phyloP scores from a whole-genome alignment of 2,888 invertebrate species.

The Neoascia interrupta region DNA sequence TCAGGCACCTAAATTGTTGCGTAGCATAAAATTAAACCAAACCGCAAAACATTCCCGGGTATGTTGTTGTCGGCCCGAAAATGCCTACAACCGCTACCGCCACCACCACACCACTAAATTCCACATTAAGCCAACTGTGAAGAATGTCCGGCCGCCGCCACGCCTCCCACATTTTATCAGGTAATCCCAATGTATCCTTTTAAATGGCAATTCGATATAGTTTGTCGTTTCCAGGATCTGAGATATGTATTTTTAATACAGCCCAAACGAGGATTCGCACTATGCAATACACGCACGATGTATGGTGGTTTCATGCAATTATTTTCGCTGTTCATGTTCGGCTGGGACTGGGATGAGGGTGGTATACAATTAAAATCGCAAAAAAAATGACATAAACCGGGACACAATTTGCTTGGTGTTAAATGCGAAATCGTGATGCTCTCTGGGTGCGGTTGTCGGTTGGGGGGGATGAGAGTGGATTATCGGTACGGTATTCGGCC shows the following conservation, averaged over 20 bases:
- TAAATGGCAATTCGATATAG: slow-evolving; percentile 69
- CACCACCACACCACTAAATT: slow-evolving; percentile 54
- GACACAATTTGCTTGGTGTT: slow-evolving; percentile 67
- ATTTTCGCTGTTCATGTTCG: slow-evolving; percentile 50
- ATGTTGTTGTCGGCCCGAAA: slow-evolving; percentile 43
- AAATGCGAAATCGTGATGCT: slow-evolving; percentile 64
- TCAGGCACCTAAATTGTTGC: slow-evolving; percentile 64
- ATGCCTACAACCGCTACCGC: slow-evolving; percentile 9
- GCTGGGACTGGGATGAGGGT: neutral
- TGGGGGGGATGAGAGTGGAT: neutral
- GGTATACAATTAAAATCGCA: neutral
- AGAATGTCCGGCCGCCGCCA: slow-evolving; percentile 45
- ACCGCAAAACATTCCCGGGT: slow-evolving; percentile 65
- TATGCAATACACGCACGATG: slow-evolving; percentile 57
- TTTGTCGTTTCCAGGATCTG: slow-evolving; percentile 65
- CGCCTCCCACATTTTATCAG: slow-evolving; percentile 64
- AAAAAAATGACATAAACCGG: slow-evolving; percentile 49
- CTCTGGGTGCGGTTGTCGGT: slow-evolving; percentile 21
- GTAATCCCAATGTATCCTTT: slow-evolving; percentile 67
- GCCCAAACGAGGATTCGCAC: slow-evolving; percentile 18
- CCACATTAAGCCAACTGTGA: slow-evolving; percentile 68
- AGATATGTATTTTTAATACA: slow-evolving; percentile 67
- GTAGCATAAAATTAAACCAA: slow-evolving; percentile 68
- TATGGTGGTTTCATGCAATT: slow-evolving; percentile 67
- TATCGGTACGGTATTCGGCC: slow-evolving; percentile 46